Evolutionary conservation across 2,888 invertebrate genomes (phyloP).

Genomic region (Drosophila kambysellisi): DNA sequence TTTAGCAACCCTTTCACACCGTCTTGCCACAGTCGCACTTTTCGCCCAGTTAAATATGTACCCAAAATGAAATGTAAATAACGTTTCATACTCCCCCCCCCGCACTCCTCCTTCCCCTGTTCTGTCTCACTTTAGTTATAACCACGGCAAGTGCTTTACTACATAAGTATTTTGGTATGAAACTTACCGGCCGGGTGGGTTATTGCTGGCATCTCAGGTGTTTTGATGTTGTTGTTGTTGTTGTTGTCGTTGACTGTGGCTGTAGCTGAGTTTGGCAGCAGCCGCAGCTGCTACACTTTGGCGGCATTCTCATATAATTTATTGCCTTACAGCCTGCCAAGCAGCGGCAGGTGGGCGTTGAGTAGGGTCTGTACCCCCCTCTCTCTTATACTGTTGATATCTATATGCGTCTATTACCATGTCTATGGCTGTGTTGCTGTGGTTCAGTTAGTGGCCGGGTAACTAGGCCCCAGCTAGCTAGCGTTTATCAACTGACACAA

Average conservation of each 20-base stretch:
- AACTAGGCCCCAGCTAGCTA: constrained; percentile 72
- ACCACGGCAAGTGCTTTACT: constrained; percentile 40
- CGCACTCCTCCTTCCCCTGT: neutral
- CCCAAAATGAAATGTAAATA: constrained; percentile 68
- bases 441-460: constrained; percentile 37
- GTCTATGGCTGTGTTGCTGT: constrained; percentile 24
- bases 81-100: constrained; percentile 13
- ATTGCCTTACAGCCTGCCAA: constrained; percentile 65
- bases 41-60: constrained; percentile 44
- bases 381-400: constrained; percentile 6
- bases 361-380: constrained; percentile 49
- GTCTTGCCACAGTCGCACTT: constrained; percentile 3
- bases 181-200: constrained; percentile 50
- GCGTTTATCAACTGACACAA: constrained; percentile 76
- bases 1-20: constrained; percentile 2
- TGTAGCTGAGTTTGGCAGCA: constrained; percentile 50
- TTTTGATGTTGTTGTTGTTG: constrained; percentile 24
- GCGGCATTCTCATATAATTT: constrained; percentile 81
- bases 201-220: constrained; percentile 58
- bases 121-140: constrained; percentile 24
- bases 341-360: constrained; percentile 46
- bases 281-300: constrained; percentile 79
- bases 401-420: constrained; percentile 17
- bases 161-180: constrained; percentile 66
- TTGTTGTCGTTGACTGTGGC: constrained; percentile 16